phyloP scores from a whole-genome alignment of 2,113 vertebrate species.

The Thalassoma bifasciatum region DNA sequence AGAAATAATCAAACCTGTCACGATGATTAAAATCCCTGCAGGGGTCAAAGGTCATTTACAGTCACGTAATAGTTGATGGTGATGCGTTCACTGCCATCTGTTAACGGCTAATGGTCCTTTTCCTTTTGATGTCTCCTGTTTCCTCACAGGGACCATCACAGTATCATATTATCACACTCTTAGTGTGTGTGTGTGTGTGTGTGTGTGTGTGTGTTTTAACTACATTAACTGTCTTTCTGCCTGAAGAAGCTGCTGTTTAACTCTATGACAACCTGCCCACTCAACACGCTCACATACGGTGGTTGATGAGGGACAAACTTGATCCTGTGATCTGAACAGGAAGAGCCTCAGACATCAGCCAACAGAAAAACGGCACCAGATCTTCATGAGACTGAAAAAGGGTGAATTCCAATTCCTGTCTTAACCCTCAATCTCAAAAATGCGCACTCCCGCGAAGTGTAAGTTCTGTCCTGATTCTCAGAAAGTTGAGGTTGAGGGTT shows the following conservation, averaged over 20 bases:
- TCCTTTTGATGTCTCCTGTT: conserved; percentile 15
- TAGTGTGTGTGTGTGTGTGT: not conserved
- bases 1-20: not conserved
- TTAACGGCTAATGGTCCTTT: not conserved
- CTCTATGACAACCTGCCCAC: conserved; percentile 10
- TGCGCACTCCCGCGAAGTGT: no score
- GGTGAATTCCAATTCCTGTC: no score
- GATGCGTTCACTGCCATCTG: not conserved
- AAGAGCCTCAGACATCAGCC: no score
- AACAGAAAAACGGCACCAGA: no score
- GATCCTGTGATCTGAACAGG: not conserved
- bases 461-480: no score
- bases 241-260: conserved; percentile 28
- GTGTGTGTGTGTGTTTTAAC: conserved; percentile 18
- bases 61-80: not conserved
- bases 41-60: conserved; percentile 9
- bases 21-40: no score
- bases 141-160: not conserved
- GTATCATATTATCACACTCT: not conserved
- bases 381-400: no score
- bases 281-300: not conserved
- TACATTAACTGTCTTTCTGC: conserved; percentile 30
- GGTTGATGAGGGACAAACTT: conserved; percentile 18
- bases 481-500: no score
- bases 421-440: no score